Base-by-base conservation (phyloP, 2,888 invertebrate genomes). In the Rhagonycha lutea region DNA sequence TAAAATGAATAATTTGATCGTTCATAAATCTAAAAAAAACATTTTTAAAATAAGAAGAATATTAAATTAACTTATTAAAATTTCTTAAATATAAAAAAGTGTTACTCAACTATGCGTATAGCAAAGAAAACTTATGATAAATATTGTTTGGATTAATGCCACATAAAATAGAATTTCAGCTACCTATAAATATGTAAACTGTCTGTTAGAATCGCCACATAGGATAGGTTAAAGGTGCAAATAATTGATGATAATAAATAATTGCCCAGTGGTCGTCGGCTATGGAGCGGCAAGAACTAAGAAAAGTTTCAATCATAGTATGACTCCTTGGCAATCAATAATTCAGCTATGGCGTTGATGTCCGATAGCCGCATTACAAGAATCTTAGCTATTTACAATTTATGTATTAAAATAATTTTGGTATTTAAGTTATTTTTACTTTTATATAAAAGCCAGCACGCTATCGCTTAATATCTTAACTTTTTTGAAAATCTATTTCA, bases 251-350 rank as follows among this genome's bases (percentile, higher is more conserved):
- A 26, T 65, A 65, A 65, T 65, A 65, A 65, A 65, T 65, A 65
- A 80, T 80, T 78, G 72, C 61, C 5, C 47, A 69, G 65, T 61
- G 69, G 77, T 76, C 77, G 70, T 78, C 80, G 79, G 79, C 80
- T 80, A 77, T 61, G 74, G 78, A 79, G 79, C 80, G 76, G 80
- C 78, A 75, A 79, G 77, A 79, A 75, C 76, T 75, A 73, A 76
- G 68, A 73, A 74, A 76, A 70, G 67, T 75, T 71, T 78, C 73
- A 78, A 80, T 78, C 78, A 80, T 80, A 76, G 75, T 32, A 68
- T 28, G 68, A 65, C 63, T 65, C n/a, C 24, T 65, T 65, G 63
- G 26, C 26, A 24, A 65, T 65, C 63, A 24, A 65, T 65, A 65
- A 65, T 65, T 65, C 63, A 65, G 18, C 63, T 65, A 24, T 23